Percentiles rank a stretch among this genome's conserved stretches.
These are phyloP conservation scores for Synanthedon andrenaeformis DNA, from an alignment of 2,888 invertebrate species.

Conservation along the genomic window DNA sequence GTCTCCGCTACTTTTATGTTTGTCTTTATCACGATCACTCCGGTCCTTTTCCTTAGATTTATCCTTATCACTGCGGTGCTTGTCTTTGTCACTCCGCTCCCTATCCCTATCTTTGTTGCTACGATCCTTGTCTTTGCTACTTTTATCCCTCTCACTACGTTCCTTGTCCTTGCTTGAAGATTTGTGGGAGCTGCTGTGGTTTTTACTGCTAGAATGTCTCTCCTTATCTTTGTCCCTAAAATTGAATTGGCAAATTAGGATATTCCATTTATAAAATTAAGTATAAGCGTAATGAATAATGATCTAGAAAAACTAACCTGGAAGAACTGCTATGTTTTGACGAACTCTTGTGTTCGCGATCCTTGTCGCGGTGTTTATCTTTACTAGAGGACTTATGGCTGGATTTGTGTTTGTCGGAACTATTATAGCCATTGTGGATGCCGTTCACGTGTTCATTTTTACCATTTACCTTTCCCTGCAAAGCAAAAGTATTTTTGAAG, in stretches of 20 bases:
- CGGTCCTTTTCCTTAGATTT: constrained; percentile 30
- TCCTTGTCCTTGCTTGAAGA: constrained; percentile 62
- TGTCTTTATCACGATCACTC: constrained; percentile 43
- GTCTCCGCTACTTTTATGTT: constrained; percentile 35
- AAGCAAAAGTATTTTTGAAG: constrained; percentile 5
- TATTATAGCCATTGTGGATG: constrained; percentile 80
- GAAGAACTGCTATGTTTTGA: constrained; percentile 62
- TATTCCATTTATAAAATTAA: constrained; percentile 4
- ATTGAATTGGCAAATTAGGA: constrained; percentile 6
- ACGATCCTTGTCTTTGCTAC: constrained; percentile 19
- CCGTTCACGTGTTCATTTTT: constrained; percentile 79
- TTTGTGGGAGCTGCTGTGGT: constrained; percentile 68
- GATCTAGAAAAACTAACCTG: constrained; percentile 37
- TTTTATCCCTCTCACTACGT: constrained; percentile 35
- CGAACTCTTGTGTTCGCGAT: constrained; percentile 71
- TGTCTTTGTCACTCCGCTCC: constrained; percentile 49
- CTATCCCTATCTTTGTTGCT: constrained; percentile 41
- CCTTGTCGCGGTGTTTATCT: constrained; percentile 77
- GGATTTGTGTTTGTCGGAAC: constrained; percentile 67
- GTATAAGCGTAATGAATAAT: constrained; percentile 5
- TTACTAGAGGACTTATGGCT: constrained; percentile 77
- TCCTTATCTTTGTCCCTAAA: constrained; percentile 65
- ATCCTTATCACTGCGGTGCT: constrained; percentile 34
- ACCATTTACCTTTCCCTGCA: constrained; percentile 66
- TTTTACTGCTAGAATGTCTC: constrained; percentile 65